phyloP scores from a whole-genome alignment of 2,113 vertebrate genomes.

The Isurus oxyrinchus region DNA sequence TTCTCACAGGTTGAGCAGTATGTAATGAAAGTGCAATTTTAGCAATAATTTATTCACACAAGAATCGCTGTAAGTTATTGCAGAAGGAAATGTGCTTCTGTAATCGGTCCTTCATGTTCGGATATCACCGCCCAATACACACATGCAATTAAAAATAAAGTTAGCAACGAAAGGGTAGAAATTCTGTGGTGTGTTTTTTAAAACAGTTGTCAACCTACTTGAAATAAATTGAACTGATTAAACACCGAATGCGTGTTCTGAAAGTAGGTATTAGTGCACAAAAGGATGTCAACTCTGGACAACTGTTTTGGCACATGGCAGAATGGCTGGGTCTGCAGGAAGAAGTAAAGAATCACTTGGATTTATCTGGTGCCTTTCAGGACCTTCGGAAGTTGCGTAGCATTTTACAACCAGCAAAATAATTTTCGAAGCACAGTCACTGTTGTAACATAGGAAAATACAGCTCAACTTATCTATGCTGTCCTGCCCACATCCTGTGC shows the following conservation, averaged over 20 bases:
- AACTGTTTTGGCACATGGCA: background rate
- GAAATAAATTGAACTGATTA: background rate
- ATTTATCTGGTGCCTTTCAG: background rate
- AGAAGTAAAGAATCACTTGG: background rate
- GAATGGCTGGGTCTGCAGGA: background rate
- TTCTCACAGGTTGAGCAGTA: background rate
- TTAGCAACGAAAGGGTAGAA: no score
- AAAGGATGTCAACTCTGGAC: background rate
- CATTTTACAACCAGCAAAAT: background rate
- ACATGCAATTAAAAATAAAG: background rate
- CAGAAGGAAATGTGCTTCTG: background rate
- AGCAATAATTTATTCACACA: slow-evolving; percentile 27
- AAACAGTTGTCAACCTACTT: background rate
- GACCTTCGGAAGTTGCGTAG: background rate
- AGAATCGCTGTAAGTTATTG: background rate
- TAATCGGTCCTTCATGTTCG: background rate
- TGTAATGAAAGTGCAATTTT: background rate
- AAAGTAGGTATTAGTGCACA: background rate
- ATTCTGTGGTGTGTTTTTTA: background rate
- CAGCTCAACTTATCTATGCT: background rate
- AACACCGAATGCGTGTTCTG: background rate
- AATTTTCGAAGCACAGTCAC: no score
- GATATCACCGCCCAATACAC: background rate
- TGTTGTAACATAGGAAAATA: no score
- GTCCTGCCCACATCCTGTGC: background rate